Percentiles rank a stretch among this genome's conserved stretches.
Conservation (phyloP, 2,797 vertebrate species). For the Eospalax fontanierii region DNA sequence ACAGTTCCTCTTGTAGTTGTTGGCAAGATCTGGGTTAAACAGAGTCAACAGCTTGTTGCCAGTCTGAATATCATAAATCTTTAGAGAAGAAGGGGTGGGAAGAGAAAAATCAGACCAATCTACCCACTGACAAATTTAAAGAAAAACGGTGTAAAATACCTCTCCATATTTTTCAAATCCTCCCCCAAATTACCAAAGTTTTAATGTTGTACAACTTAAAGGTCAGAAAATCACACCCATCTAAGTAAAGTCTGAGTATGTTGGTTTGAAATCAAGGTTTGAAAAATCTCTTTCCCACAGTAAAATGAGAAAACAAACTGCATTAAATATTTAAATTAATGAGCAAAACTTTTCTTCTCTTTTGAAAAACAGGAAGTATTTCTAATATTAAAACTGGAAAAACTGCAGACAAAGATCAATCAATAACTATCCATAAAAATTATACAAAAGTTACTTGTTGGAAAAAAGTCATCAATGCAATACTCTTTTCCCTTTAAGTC, state of each 20-base stretch:
- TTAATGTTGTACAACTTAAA: not conserved
- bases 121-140: conserved; percentile 67
- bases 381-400: conserved; percentile 53
- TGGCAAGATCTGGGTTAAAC: conserved; percentile 99
- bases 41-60: conserved; percentile 98
- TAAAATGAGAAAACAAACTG: conserved; percentile 16
- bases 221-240: not conserved
- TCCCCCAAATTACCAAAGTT: conserved; percentile 35
- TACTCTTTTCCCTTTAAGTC: conserved; percentile 46
- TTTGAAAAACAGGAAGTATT: conserved; percentile 59
- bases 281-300: conserved; percentile 46
- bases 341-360: conserved; percentile 33
- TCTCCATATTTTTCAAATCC: conserved; percentile 43
- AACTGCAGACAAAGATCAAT: conserved; percentile 24
- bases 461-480: conserved; percentile 17
- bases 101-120: conserved; percentile 88
- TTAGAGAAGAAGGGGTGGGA: conserved; percentile 87
- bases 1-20: conserved; percentile 99
- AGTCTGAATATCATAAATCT: conserved; percentile 99
- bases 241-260: conserved; percentile 33
- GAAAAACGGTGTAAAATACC: conserved; percentile 68
- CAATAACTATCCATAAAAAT: not conserved
- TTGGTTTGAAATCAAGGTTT: conserved; percentile 5
- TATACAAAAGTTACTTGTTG: not conserved
- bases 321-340: not conserved